Conservation (phyloP, 2,888 invertebrate species). For the Halocaridina rubra region DNA sequence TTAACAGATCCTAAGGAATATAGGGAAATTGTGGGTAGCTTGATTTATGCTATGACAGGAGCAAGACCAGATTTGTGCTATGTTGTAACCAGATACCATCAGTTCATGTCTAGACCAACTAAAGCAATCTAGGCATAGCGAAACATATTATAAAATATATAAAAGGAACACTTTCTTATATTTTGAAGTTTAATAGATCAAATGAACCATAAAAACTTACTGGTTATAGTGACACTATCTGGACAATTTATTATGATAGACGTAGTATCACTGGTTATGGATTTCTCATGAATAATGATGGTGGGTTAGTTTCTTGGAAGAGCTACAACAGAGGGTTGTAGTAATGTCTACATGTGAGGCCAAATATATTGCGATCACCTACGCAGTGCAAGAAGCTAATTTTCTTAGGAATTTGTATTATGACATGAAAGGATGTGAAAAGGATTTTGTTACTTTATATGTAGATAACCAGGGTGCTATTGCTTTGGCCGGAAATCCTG, state of each 20-base stretch:
- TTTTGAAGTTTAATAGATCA: neutral
- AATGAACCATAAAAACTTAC: neutral
- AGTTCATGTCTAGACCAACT: neutral
- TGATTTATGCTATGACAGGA: no score
- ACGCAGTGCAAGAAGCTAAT: neutral
- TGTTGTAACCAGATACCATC: conserved; percentile 5
- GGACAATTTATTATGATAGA: neutral
- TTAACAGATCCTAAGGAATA: no score
- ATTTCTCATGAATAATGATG: neutral
- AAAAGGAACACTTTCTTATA: conserved; percentile 3
- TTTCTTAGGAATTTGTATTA: neutral
- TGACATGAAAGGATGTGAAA: neutral
- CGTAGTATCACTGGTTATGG: neutral
- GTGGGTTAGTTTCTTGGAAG: no score
- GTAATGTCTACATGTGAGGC: neutral
- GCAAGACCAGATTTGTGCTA: conserved; percentile 14
- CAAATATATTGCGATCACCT: neutral
- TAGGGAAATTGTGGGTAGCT: no score
- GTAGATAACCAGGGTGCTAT: no score
- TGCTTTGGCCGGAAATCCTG: neutral
- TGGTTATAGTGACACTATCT: conserved; percentile 5
- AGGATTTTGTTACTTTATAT: no score
- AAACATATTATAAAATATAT: conserved; percentile 23
- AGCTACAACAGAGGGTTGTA: neutral
- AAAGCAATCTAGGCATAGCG: neutral